phyloP scores from a whole-genome alignment of 2,797 vertebrate genomes.

The Phoxinus dragarum region DNA sequence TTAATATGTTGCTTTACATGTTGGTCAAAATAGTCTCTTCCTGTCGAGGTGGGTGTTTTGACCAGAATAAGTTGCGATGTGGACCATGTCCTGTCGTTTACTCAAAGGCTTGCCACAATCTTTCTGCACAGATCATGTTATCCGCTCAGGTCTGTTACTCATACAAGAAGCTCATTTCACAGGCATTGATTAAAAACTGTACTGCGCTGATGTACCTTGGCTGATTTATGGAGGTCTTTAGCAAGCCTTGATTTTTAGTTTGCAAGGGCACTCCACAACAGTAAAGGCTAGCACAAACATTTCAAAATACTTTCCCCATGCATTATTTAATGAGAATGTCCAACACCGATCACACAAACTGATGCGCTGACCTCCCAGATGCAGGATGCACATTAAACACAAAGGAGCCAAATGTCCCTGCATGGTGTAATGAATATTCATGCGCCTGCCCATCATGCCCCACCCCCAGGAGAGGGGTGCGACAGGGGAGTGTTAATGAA shows the following conservation, averaged over 20 bases:
- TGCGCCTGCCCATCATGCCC: constrained; percentile 16
- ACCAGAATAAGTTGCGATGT: neutral
- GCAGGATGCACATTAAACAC: constrained; percentile 37
- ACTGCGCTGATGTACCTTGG: constrained; percentile 14
- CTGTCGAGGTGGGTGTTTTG: neutral
- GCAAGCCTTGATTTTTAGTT: constrained; percentile 16
- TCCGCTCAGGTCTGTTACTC: neutral
- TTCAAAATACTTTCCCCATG: constrained; percentile 16
- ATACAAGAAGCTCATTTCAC: constrained; percentile 19
- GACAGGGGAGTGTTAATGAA: constrained; percentile 53
- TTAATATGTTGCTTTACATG: too few relatives aligned
- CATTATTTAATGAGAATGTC: constrained; percentile 41
- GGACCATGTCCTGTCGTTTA: neutral
- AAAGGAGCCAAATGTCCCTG: constrained; percentile 43
- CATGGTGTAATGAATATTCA: constrained; percentile 46
- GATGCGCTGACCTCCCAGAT: constrained; percentile 35
- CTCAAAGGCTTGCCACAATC: neutral
- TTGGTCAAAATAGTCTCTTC: neutral
- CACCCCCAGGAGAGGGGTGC: constrained; percentile 15
- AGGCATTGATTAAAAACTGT: constrained; percentile 11
- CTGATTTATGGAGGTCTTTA: constrained; percentile 29
- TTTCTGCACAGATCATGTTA: neutral
- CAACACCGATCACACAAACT: constrained; percentile 25
- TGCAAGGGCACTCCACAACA: constrained; percentile 27
- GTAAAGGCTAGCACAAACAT: constrained; percentile 31